Conservation (phyloP, 2,888 invertebrate species). For the Ptilodon capucinus region DNA sequence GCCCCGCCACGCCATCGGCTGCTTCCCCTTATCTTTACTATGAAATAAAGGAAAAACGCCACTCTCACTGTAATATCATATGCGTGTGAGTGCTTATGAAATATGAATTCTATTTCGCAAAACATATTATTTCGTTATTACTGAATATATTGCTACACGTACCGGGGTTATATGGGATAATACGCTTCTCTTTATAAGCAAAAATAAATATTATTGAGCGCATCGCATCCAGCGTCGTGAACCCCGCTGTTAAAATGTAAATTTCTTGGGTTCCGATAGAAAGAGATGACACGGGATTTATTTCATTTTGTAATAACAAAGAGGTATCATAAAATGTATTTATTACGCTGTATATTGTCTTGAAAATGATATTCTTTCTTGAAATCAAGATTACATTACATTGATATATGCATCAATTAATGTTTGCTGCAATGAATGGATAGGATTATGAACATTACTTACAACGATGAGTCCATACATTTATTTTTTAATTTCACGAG, state of each 20-base stretch:
- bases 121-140: conserved; percentile 80
- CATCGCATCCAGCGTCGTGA: conserved; percentile 35
- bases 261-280: conserved; percentile 33
- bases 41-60: conserved; percentile 71
- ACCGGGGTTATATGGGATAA: conserved; percentile 56
- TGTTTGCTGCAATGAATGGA: no score
- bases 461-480: no score
- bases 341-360: conserved; percentile 1
- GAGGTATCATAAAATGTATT: conserved; percentile 14
- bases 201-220: conserved; percentile 51
- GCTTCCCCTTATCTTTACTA: conserved; percentile 72
- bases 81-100: conserved; percentile 77
- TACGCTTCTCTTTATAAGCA: conserved; percentile 57
- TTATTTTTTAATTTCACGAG: no score
- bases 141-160: conserved; percentile 72
- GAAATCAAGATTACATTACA: no score
- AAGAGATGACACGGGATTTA: conserved; percentile 25
- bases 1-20: conserved; percentile 59
- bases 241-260: conserved; percentile 29
- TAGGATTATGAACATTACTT: no score
- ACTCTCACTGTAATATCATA: conserved; percentile 69
- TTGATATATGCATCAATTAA: no score
- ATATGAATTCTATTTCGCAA: conserved; percentile 79
- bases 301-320: conserved; percentile 24
- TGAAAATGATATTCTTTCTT: not conserved